phyloP scores from a whole-genome alignment of 2,113 vertebrate genomes.

The Upupa epops region DNA sequence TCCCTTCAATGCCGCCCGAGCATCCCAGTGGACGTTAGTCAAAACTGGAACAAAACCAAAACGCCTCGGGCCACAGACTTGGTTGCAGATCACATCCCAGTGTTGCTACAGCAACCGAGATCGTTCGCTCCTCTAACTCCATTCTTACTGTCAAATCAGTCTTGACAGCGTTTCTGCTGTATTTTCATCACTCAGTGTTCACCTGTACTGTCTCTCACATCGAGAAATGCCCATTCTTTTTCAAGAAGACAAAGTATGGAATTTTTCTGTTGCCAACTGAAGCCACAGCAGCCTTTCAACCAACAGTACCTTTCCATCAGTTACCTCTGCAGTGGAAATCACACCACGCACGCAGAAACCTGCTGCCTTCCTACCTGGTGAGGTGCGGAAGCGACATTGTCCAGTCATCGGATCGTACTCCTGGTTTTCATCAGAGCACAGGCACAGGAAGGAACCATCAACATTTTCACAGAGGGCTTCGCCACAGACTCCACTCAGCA shows the following conservation, averaged over 20 bases:
- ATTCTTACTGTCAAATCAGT: not conserved
- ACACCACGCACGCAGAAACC: not conserved
- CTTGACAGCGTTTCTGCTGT: not conserved
- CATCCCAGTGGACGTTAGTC: not conserved
- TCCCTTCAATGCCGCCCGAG: not conserved
- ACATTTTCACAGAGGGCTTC: conserved; percentile 92
- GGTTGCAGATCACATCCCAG: not conserved
- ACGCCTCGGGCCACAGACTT: not conserved
- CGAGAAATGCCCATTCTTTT: not conserved
- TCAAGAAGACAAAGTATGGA: not conserved
- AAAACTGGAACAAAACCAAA: not conserved
- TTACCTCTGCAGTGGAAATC: not conserved
- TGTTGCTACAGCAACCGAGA: not conserved
- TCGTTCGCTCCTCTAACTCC: not conserved
- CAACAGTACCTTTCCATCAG: not conserved
- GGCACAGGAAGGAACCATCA: conserved; percentile 89
- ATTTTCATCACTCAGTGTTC: not conserved
- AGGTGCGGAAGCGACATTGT: conserved; percentile 80
- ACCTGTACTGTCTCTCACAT: not conserved
- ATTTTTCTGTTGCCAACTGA: not conserved
- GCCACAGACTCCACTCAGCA: conserved; percentile 90
- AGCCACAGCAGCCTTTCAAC: not conserved
- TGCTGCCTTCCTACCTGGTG: conserved; percentile 76
- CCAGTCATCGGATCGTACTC: conserved; percentile 89
- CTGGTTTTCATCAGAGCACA: conserved; percentile 85